Evolutionary conservation across 2,797 vertebrate genomes (phyloP).

Genomic region (Urosaurus nigricauda): DNA sequence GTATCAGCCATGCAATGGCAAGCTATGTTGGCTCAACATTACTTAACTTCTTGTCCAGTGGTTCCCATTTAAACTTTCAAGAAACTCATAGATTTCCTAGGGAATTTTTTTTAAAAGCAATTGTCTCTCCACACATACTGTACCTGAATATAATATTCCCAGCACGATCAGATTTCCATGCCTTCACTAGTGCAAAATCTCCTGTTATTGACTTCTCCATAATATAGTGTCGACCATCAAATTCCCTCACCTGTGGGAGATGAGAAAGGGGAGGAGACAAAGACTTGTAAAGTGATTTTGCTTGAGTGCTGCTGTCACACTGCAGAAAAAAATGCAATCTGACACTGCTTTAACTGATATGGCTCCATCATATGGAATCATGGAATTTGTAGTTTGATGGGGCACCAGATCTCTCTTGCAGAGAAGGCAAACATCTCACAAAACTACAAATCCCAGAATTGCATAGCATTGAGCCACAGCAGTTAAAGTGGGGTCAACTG

Average conservation of each 20-base stretch:
- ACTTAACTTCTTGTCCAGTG: neutral
- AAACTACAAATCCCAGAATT: too few relatives aligned
- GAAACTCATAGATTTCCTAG: neutral
- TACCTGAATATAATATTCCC: constrained; percentile 98
- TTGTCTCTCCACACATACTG: neutral
- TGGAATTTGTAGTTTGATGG: too few relatives aligned
- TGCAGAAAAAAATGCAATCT: too few relatives aligned
- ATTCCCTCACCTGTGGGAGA: constrained; percentile 87
- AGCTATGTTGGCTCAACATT: neutral
- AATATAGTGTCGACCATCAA: constrained; percentile 90
- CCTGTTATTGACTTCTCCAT: constrained; percentile 95
- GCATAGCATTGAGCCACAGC: too few relatives aligned
- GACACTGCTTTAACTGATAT: too few relatives aligned
- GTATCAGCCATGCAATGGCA: neutral
- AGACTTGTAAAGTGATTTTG: constrained; percentile 16
- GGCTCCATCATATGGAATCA: too few relatives aligned
- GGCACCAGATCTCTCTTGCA: too few relatives aligned
- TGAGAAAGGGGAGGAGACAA: neutral
- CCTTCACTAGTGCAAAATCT: constrained; percentile 95
- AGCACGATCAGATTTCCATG: constrained; percentile 95
- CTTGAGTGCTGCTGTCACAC: neutral
- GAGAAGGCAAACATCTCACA: too few relatives aligned
- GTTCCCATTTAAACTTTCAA: neutral
- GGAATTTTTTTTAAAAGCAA: neutral
- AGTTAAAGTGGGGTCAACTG: too few relatives aligned